phyloP scores from a whole-genome alignment of 2,797 vertebrate genomes.

The Propithecus perrieri region DNA sequence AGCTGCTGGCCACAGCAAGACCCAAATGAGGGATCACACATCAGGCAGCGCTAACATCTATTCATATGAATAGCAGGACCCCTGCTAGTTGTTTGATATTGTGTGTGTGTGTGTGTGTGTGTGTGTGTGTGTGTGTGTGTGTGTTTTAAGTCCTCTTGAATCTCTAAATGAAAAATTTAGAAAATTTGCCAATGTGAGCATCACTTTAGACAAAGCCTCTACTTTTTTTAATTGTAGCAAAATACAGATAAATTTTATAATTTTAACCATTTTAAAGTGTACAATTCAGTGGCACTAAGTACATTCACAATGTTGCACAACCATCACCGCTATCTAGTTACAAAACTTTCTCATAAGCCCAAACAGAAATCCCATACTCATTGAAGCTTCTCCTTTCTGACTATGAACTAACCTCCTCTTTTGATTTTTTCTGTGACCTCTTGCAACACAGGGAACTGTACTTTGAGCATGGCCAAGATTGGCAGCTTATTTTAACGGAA shows the following conservation, averaged over 20 bases:
- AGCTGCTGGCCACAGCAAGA: background rate
- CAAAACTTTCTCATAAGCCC: background rate
- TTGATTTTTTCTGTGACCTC: background rate
- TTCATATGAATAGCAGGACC: background rate
- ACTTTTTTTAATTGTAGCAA: background rate
- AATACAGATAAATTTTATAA: background rate
- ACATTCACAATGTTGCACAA: background rate
- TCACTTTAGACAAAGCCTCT: background rate
- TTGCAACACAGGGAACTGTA: background rate
- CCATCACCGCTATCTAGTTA: background rate
- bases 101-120: background rate
- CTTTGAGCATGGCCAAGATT: background rate
- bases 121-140: background rate
- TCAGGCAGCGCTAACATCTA: background rate
- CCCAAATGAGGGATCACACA: background rate
- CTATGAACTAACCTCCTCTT: background rate
- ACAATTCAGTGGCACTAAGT: background rate
- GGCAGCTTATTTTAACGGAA: background rate
- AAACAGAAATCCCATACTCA: background rate
- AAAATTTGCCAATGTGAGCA: background rate
- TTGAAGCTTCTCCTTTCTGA: background rate
- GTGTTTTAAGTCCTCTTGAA: background rate
- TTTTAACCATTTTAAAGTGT: background rate
- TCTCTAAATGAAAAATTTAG: conserved; percentile 13
- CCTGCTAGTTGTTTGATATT: background rate